Conservation (phyloP, 2,888 invertebrate species). For the Morinoia aosen region DNA sequence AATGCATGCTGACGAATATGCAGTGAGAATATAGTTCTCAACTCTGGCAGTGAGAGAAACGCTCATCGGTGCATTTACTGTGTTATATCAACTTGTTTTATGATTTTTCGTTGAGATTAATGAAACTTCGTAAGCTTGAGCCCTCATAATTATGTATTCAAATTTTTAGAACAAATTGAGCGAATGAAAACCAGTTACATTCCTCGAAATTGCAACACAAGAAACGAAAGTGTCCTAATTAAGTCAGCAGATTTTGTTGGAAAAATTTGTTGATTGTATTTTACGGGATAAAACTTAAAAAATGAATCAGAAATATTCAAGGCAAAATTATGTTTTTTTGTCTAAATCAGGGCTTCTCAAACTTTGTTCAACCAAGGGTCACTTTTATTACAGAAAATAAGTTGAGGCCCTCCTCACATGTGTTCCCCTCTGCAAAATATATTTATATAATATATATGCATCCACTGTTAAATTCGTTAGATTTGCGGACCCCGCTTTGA, state of each 20-base stretch:
- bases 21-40: background rate
- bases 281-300: background rate
- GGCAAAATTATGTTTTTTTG: no score
- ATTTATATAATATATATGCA: no score
- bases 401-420: no score
- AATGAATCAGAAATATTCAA: no score
- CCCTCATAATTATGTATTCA: background rate
- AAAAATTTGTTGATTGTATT: background rate
- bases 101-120: background rate
- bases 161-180: background rate
- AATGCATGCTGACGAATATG: background rate
- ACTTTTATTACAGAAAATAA: no score
- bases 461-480: no score
- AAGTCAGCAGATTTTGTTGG: background rate
- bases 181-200: background rate
- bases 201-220: background rate
- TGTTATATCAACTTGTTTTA: background rate
- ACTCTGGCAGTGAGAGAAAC: background rate
- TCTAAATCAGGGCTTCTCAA: no score
- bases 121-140: background rate
- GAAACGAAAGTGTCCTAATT: background rate
- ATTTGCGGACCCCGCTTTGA: no score
- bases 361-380: no score
- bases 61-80: background rate
- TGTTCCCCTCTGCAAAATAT: no score